A percentile compares a stretch with the other conserved stretches of the same genome.
Conservation (phyloP, 2,797 vertebrate species). For the Arctocebus calabarensis region DNA sequence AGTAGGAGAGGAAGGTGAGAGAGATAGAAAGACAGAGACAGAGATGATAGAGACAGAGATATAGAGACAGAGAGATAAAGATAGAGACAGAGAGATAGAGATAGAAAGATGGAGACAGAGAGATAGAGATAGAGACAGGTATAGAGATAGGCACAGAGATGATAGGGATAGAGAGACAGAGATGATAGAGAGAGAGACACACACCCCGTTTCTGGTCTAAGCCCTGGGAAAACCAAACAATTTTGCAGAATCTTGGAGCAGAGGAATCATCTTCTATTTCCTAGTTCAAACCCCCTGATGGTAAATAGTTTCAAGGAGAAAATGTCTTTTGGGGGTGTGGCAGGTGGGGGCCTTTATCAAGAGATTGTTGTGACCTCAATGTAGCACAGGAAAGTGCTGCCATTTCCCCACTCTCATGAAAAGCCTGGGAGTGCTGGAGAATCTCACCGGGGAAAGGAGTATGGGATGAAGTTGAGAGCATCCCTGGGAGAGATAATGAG, state of each 20-base stretch:
- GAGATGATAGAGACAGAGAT: not conserved
- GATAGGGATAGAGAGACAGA: rapidly evolving
- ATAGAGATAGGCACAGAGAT: not conserved
- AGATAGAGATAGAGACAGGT: not conserved
- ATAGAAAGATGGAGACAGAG: not conserved
- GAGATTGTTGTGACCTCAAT: not conserved
- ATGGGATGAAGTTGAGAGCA: not conserved
- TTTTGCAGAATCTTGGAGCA: not conserved
- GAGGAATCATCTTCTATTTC: not conserved
- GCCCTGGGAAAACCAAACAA: not conserved
- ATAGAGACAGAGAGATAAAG: rapidly evolving
- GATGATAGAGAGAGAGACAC: not conserved
- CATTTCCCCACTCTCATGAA: not conserved
- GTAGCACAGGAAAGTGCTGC: not conserved
- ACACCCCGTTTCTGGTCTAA: not conserved
- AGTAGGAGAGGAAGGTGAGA: no score
- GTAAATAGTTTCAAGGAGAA: not conserved
- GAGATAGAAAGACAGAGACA: not conserved
- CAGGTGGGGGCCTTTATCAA: not conserved
- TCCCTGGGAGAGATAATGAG: not conserved
- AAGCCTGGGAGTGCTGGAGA: not conserved
- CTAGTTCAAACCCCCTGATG: not conserved
- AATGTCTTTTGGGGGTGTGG: not conserved
- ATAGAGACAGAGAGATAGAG: no score
- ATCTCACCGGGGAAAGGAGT: not conserved